Evolutionary conservation across 2,797 vertebrate genomes (phyloP).

Genomic region (Botia almorhae): DNA sequence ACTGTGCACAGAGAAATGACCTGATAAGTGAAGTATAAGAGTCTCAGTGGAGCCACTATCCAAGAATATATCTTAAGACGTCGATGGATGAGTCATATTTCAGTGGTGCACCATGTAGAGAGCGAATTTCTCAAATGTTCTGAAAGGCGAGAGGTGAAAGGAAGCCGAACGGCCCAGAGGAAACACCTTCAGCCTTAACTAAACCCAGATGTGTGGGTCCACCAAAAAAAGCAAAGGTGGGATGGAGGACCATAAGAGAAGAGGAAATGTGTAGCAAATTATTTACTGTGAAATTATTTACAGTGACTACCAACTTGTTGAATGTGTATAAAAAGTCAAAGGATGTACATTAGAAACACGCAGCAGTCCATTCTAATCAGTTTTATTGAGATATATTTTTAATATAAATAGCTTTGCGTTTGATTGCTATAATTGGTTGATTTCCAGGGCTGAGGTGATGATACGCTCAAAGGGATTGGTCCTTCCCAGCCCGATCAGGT

Average conservation of each 20-base stretch:
- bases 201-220: slow-evolving; percentile 71
- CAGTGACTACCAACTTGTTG: not conserved
- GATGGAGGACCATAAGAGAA: slow-evolving; percentile 41
- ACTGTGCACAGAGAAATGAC: slow-evolving; percentile 38
- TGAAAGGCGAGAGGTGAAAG: slow-evolving; percentile 36
- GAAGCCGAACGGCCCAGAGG: slow-evolving; percentile 50
- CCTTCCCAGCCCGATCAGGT: not conserved
- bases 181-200: slow-evolving; percentile 61
- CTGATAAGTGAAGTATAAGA: slow-evolving; percentile 52
- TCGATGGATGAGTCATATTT: slow-evolving; percentile 48
- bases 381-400: not conserved
- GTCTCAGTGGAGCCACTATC: slow-evolving; percentile 49
- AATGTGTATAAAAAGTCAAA: not conserved
- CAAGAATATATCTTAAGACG: slow-evolving; percentile 40
- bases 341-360: slow-evolving; percentile 51
- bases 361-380: not conserved
- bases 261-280: slow-evolving; percentile 44
- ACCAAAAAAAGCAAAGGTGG: slow-evolving; percentile 31
- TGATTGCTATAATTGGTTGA: slow-evolving; percentile 51
- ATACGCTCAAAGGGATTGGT: slow-evolving; percentile 16
- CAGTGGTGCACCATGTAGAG: slow-evolving; percentile 39
- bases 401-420: not conserved
- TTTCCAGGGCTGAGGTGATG: not conserved
- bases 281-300: not conserved
- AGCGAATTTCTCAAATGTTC: slow-evolving; percentile 13